A percentile compares a stretch with the other conserved stretches of the same genome.
phyloP scores from a whole-genome alignment of 1,140 invertebrate species.

The Saccostrea glomerata region DNA sequence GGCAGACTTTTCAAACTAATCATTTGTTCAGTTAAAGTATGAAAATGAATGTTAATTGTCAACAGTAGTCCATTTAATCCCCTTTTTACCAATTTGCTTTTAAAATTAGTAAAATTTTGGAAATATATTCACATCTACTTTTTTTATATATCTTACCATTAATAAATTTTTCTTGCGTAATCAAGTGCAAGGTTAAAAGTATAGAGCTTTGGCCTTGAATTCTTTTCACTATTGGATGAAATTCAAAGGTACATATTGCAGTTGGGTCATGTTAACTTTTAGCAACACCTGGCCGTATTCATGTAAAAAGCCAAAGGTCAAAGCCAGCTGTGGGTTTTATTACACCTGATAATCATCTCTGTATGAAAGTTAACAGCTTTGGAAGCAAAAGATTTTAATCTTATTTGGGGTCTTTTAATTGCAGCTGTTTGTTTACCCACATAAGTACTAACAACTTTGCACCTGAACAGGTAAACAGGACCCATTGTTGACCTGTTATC shows the following conservation, averaged over 20 bases:
- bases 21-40: too few relatives aligned
- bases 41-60: too few relatives aligned
- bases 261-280: background rate
- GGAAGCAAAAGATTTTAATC: slow-evolving; percentile 17
- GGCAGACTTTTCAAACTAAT: too few relatives aligned
- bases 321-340: slow-evolving; percentile 3
- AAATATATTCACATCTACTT: too few relatives aligned
- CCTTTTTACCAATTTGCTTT: too few relatives aligned
- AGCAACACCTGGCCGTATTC: background rate
- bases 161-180: background rate
- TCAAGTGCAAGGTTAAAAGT: background rate
- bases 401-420: slow-evolving; percentile 6
- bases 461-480: slow-evolving; percentile 8
- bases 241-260: background rate
- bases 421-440: slow-evolving; percentile 22
- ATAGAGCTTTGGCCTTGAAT: background rate
- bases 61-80: too few relatives aligned
- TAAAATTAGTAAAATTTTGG: too few relatives aligned
- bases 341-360: background rate
- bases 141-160: too few relatives aligned
- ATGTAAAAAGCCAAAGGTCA: slow-evolving; percentile 18
- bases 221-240: background rate
- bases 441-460: slow-evolving; percentile 8
- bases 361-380: slow-evolving; percentile 10
- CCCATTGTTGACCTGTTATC: slow-evolving; percentile 5